Evolutionary conservation across 2,888 invertebrate species (phyloP).

Genomic region (Mesochorus sp.): DNA sequence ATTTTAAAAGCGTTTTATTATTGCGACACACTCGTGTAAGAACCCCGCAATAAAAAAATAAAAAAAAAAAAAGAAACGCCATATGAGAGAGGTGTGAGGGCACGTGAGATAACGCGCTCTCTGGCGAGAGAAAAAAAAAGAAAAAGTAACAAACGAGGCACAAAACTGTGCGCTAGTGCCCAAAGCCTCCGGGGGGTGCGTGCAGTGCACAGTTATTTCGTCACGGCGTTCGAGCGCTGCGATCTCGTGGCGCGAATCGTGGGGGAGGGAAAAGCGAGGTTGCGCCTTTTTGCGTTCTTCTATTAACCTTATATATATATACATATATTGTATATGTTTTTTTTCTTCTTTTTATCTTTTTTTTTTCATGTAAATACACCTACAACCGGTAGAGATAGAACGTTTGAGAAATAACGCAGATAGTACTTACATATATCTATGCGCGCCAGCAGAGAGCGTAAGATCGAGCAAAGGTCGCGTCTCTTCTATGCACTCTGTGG

Average conservation of each 20-base stretch:
- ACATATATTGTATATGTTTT: too few relatives aligned
- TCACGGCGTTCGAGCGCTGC: slow-evolving; percentile 45
- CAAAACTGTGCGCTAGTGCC: too few relatives aligned
- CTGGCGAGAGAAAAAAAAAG: too few relatives aligned
- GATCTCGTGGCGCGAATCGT: slow-evolving; percentile 63
- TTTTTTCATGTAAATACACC: background rate
- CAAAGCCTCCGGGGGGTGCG: slow-evolving; percentile 58
- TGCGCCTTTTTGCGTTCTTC: too few relatives aligned
- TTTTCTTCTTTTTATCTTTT: too few relatives aligned
- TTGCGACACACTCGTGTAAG: slow-evolving; percentile 51
- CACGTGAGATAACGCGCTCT: slow-evolving; percentile 35
- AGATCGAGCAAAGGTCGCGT: slow-evolving; percentile 66
- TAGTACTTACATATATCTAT: too few relatives aligned
- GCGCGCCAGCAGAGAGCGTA: slow-evolving; percentile 54
- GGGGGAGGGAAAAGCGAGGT: slow-evolving; percentile 10
- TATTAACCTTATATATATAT: too few relatives aligned
- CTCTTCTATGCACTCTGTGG: slow-evolving; percentile 20
- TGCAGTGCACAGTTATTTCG: slow-evolving; percentile 64
- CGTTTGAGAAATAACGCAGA: slow-evolving; percentile 27
- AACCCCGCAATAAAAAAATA: too few relatives aligned
- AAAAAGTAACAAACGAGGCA: too few relatives aligned
- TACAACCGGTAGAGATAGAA: slow-evolving; percentile 6
- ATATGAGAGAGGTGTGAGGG: too few relatives aligned
- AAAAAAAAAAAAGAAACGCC: too few relatives aligned
- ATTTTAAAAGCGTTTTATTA: background rate